phyloP scores from a whole-genome alignment of 2,113 vertebrate genomes.

The Tinamus guttatus region DNA sequence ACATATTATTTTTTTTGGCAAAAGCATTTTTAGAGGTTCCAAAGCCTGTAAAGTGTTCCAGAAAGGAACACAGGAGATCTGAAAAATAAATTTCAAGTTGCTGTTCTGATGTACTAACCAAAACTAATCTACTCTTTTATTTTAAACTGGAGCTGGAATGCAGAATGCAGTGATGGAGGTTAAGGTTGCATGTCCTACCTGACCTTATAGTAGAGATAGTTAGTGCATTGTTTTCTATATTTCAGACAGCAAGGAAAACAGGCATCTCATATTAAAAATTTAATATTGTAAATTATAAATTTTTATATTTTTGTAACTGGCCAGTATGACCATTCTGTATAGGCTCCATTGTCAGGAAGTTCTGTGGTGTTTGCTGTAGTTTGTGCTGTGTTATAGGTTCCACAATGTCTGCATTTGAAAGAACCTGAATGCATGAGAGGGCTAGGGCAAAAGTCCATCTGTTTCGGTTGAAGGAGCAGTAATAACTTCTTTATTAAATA shows the following conservation, averaged over 20 bases:
- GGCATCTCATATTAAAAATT: background rate
- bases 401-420: background rate
- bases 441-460: background rate
- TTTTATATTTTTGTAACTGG: background rate
- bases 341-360: background rate
- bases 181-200: background rate
- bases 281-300: background rate
- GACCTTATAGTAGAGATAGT: background rate
- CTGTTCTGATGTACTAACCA: background rate
- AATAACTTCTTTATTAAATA: background rate
- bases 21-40: background rate
- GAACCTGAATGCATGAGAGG: background rate
- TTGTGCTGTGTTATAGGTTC: background rate
- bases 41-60: background rate
- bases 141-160: background rate
- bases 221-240: background rate
- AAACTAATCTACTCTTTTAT: background rate
- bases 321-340: background rate
- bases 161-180: background rate
- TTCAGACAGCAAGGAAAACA: background rate
- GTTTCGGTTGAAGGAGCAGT: background rate
- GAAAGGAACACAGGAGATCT: background rate
- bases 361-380: background rate
- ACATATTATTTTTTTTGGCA: background rate
- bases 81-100: constrained; percentile 5